phyloP scores from a whole-genome alignment of 1,140 invertebrate genomes.

The Delia radicum region DNA sequence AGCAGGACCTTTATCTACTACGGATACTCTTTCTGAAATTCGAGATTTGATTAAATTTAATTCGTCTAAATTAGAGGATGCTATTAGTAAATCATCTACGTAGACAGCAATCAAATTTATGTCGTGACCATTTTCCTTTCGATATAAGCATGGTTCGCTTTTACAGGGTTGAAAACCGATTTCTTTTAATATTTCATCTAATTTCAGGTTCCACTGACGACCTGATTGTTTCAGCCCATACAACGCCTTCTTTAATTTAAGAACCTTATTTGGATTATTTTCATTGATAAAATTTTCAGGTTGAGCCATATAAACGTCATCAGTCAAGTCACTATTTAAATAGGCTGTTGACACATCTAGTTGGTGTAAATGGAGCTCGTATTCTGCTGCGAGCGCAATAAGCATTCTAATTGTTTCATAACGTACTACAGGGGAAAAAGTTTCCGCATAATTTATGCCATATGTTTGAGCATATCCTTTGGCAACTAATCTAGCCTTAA shows the following conservation, averaged over 20 bases:
- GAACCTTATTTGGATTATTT: neutral
- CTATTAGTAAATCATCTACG: slow-evolving; percentile 27
- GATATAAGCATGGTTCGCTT: slow-evolving; percentile 18
- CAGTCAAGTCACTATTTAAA: slow-evolving; percentile 10
- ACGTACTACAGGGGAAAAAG: slow-evolving; percentile 16
- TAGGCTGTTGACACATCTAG: slow-evolving; percentile 24
- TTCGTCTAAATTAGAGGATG: neutral
- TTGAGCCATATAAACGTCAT: slow-evolving; percentile 18
- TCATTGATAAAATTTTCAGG: neutral
- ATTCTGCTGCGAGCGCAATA: slow-evolving; percentile 7
- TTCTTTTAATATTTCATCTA: neutral
- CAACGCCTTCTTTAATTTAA: slow-evolving; percentile 15
- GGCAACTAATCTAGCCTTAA: slow-evolving; percentile 54
- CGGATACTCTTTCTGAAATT: too few relatives aligned
- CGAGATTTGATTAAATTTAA: too few relatives aligned
- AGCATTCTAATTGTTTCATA: slow-evolving; percentile 3
- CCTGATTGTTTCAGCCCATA: slow-evolving; percentile 12
- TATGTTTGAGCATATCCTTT: slow-evolving; percentile 40
- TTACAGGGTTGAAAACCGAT: neutral
- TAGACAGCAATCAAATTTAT: slow-evolving; percentile 20
- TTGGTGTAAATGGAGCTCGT: too few relatives aligned
- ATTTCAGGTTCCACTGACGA: neutral
- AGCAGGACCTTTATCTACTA: too few relatives aligned
- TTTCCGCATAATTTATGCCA: slow-evolving; percentile 39
- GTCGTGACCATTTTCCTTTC: neutral